These are phyloP conservation scores for Xenopus petersii DNA, from an alignment of 2,797 vertebrate species.

Conservation along the genomic window DNA sequence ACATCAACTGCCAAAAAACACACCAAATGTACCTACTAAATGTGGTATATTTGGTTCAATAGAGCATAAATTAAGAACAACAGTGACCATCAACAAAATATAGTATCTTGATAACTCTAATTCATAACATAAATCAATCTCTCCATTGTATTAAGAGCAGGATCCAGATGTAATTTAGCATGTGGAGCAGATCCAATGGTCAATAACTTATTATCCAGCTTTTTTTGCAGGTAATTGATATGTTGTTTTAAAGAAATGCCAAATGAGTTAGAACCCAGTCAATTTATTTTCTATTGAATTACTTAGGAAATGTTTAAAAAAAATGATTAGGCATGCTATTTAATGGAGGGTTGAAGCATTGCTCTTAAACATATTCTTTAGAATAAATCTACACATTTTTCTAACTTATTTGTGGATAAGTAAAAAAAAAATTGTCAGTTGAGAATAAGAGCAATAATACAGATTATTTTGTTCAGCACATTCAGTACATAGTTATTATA, in stretches of 20 bases:
- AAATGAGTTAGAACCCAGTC: background rate
- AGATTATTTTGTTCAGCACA: too few species aligned
- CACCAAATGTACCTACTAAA: too few species aligned
- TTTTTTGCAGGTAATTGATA: slow-evolving; percentile 2
- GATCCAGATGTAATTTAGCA: background rate
- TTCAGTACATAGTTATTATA: too few species aligned
- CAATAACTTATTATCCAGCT: slow-evolving; percentile 5
- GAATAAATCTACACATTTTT: background rate
- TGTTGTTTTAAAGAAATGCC: background rate
- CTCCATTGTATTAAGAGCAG: background rate
- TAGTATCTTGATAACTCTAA: background rate
- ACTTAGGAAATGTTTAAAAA: background rate
- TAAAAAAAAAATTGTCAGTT: too few species aligned
- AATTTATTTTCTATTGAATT: background rate
- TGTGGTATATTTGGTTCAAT: too few species aligned
- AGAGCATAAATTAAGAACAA: too few species aligned
- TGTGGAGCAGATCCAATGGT: background rate
- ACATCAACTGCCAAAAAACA: too few species aligned
- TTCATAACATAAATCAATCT: background rate
- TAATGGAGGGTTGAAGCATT: background rate
- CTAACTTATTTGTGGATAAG: too few species aligned
- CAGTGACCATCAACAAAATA: background rate
- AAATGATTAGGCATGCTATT: background rate
- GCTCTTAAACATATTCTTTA: background rate
- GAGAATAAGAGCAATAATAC: too few species aligned